Percentiles rank a stretch among this genome's conserved stretches.
Evolutionary conservation across 2,797 vertebrate species (phyloP).

Genomic region (Sebastes glaucus): DNA sequence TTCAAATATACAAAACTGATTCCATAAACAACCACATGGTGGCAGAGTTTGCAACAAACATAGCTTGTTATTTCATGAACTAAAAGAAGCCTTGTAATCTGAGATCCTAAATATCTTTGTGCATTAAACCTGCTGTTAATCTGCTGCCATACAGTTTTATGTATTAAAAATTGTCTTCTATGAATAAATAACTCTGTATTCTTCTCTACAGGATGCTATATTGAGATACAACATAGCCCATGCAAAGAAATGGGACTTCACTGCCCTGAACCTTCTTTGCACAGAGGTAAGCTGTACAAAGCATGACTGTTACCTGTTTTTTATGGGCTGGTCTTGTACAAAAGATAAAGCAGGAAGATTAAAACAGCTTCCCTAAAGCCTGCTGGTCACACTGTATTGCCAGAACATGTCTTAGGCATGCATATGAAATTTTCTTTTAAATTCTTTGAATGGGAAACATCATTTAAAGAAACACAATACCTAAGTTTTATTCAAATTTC

Average conservation of each 20-base stretch:
- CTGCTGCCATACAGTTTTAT: background rate
- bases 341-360: background rate
- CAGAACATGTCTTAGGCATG: background rate
- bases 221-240: constrained; percentile 91
- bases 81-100: background rate
- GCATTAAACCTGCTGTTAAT: background rate
- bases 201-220: constrained; percentile 89
- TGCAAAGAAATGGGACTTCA: constrained; percentile 97
- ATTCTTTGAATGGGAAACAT: background rate
- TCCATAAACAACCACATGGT: constrained; percentile 71
- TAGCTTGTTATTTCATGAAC: background rate
- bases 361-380: background rate
- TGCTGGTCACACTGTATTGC: background rate
- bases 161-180: background rate
- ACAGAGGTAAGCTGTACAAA: constrained; percentile 87
- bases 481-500: background rate
- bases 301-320: background rate
- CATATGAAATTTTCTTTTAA: background rate
- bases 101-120: background rate
- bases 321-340: background rate
- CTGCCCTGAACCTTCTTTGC: constrained; percentile 92
- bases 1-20: background rate
- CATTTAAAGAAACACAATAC: background rate
- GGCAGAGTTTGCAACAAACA: constrained; percentile 68
- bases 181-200: background rate